Base-by-base conservation (phyloP, 2,888 invertebrate species). In the Cryptocheilus praepositus region DNA sequence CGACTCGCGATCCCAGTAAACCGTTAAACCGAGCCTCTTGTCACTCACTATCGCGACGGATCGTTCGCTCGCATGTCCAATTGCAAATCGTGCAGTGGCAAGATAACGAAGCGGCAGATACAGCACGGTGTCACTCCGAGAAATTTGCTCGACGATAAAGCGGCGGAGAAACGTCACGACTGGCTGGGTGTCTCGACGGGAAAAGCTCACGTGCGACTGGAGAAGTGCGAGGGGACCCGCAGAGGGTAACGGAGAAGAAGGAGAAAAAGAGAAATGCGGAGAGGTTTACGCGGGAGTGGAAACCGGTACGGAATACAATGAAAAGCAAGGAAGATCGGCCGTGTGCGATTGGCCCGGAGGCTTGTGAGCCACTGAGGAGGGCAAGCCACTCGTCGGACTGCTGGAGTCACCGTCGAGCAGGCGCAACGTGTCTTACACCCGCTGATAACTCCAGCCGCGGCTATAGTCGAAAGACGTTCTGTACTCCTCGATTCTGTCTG, bases 281-380 rank as follows among this genome's bases (percentile, higher is more conserved):
- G 22, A 7, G 16, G 28, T 18, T 28, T 16, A 28, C 49, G 49
- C 49, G 49, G 19, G 7, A 13, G 15, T 18, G 36, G 54, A 54
- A 28, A 22, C 28, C n/a, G 21, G 54, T 28, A 55, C 36, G n/a
- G 36, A 18, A 28, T 16, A 21, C 11, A 15, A 16, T 11, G 51
- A 44, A 16, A 7, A 15, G n/a, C 46, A 21, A 44, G 53, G 67
- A 55, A 43, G 55, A 71, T 74, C 61, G 70, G 76, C 68, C 63
- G 58, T 77, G 81, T 83, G 83, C 83, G 85, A 84, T 86, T 84
- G 80, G 84, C 75, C 81, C 80, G 85, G 79, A 83, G 86, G 85
- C 85, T 83, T 83, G 81, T 81, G 84, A 85, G 84, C 81, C 81
- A 88, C 88, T 88, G 87, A 85, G 83, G 80, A 78, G 68, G 64